These are phyloP conservation scores for Eilema caniola DNA, from an alignment of 2,888 invertebrate genomes.

Conservation along the genomic window DNA sequence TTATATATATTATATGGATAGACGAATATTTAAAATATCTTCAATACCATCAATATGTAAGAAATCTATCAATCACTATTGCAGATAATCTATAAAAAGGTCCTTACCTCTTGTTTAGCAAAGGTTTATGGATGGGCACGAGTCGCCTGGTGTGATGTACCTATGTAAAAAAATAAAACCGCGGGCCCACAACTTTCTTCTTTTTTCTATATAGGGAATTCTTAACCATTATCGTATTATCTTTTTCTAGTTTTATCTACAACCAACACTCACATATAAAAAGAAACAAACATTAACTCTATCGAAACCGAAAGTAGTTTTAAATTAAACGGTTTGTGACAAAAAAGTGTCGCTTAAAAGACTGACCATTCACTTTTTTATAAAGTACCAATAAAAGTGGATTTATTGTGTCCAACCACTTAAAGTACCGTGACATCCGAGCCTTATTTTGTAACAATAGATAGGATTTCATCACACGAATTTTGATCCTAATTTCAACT, in stretches of 20 bases:
- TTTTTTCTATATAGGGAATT: not conserved
- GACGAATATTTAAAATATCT: too few relatives aligned
- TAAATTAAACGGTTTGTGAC: slow-evolving; percentile 39
- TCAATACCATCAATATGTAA: too few relatives aligned
- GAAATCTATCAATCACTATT: not conserved
- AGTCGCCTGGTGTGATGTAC: too few relatives aligned
- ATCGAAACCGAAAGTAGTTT: slow-evolving; percentile 31
- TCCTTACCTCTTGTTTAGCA: not conserved
- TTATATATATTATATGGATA: too few relatives aligned
- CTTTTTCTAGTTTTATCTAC: not conserved
- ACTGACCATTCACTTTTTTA: slow-evolving; percentile 66
- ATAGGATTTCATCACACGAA: not conserved
- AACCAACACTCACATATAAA: slow-evolving; percentile 1
- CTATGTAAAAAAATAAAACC: not conserved
- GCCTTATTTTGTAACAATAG: slow-evolving; percentile 32
- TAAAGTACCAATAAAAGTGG: slow-evolving; percentile 74
- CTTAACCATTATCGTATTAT: not conserved
- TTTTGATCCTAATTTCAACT: not conserved
- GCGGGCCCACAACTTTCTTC: slow-evolving; percentile 8
- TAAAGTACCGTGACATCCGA: slow-evolving; percentile 63
- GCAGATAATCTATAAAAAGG: not conserved
- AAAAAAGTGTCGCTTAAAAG: slow-evolving; percentile 58
- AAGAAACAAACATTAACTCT: slow-evolving; percentile 5
- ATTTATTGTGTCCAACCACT: slow-evolving; percentile 79
- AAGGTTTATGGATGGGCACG: not conserved